Evolutionary conservation across 1,140 invertebrate species (phyloP).

Genomic region (Trichogramma pretiosum): DNA sequence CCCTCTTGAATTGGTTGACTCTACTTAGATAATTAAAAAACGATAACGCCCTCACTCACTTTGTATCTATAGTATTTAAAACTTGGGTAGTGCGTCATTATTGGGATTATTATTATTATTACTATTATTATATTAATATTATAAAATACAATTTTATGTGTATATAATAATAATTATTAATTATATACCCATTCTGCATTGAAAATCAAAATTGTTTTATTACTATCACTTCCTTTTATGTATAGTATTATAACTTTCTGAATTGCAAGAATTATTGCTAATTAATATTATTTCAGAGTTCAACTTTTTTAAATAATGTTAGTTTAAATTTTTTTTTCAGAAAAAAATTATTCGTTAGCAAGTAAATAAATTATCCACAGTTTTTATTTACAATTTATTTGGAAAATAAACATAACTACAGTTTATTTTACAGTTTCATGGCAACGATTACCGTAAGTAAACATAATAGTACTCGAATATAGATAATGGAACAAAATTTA

Average conservation of each 20-base stretch:
- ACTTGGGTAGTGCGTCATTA: conserved; percentile 47
- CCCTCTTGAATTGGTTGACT: conserved; percentile 38
- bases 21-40: conserved; percentile 41
- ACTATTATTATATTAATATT: conserved; percentile 43
- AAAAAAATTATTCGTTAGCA: too few species aligned
- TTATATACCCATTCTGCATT: conserved; percentile 34
- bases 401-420: too few species aligned
- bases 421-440: too few species aligned
- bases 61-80: conserved; percentile 50
- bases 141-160: conserved; percentile 48
- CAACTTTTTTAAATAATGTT: not conserved
- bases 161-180: too few species aligned
- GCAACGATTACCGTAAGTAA: too few species aligned
- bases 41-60: conserved; percentile 36
- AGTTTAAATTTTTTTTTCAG: not conserved
- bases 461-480: too few species aligned
- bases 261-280: too few species aligned
- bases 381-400: too few species aligned
- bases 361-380: too few species aligned
- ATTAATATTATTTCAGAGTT: conserved; percentile 12
- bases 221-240: conserved; percentile 5
- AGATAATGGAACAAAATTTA: too few species aligned
- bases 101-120: conserved; percentile 46
- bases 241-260: not conserved
- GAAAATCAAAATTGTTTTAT: conserved; percentile 17